Percentiles rank a stretch among this genome's conserved stretches.
These are phyloP conservation scores for Panagrolaimus sp. DNA, from an alignment of 1,140 invertebrate genomes.

Conservation along the genomic window DNA sequence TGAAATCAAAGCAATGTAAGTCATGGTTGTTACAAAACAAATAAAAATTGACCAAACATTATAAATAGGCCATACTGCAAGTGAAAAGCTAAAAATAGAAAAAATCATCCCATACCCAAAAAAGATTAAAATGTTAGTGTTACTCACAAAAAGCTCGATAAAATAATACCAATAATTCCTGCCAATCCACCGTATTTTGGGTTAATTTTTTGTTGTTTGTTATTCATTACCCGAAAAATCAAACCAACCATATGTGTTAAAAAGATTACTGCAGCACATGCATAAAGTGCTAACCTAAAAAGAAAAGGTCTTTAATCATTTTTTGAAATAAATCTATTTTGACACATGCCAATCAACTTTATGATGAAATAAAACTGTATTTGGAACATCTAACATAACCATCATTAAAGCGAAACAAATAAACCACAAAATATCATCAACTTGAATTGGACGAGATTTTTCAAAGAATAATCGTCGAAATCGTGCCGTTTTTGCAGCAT, in stretches of 20 bases:
- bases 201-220: neutral
- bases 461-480: slow-evolving; percentile 1
- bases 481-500: slow-evolving; percentile 6
- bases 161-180: neutral
- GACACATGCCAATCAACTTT: slow-evolving; percentile 6
- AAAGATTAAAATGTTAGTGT: neutral
- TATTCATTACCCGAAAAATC: neutral
- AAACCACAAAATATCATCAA: slow-evolving; percentile 14
- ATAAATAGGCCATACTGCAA: slow-evolving; percentile 13
- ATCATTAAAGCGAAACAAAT: neutral
- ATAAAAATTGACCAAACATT: slow-evolving; percentile 16
- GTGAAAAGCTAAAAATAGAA: slow-evolving; percentile 10
- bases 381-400: slow-evolving; percentile 11
- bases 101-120: neutral
- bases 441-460: slow-evolving; percentile 5
- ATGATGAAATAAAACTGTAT: slow-evolving; percentile 13
- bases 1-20: slow-evolving; percentile 16
- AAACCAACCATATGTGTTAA: neutral
- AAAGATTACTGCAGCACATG: neutral
- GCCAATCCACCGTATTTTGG: neutral
- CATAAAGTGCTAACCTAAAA: neutral
- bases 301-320: neutral
- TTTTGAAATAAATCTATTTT: neutral
- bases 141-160: slow-evolving; percentile 13
- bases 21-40: slow-evolving; percentile 10